These are phyloP conservation scores for Mamestra brassicae DNA, from an alignment of 2,888 invertebrate genomes.

Conservation along the genomic window DNA sequence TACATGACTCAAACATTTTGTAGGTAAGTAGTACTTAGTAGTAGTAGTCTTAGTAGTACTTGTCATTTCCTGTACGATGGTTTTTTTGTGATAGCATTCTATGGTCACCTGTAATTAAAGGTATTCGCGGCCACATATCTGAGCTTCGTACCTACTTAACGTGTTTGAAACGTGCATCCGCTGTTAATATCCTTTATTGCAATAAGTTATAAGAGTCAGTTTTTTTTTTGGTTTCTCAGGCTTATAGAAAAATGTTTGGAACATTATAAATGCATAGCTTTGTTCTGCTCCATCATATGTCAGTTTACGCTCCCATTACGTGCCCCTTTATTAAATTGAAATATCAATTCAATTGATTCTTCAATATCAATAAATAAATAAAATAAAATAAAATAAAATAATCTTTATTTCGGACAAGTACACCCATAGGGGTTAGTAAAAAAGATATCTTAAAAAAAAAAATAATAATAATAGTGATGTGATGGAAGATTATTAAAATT, in stretches of 20 bases:
- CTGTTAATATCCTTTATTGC: constrained; percentile 36
- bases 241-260: background rate
- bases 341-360: background rate
- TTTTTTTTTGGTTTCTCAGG: constrained; percentile 18
- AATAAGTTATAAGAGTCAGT: constrained; percentile 15
- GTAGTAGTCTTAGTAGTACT: too few species aligned
- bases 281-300: too few species aligned
- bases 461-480: too few species aligned
- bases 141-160: constrained; percentile 24
- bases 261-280: constrained; percentile 7
- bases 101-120: constrained; percentile 42
- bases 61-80: constrained; percentile 38
- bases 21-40: too few species aligned
- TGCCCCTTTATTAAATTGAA: background rate
- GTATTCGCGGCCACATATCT: constrained; percentile 45
- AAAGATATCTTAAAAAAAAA: too few species aligned
- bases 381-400: too few species aligned
- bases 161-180: constrained; percentile 52
- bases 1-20: constrained; percentile 38
- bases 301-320: background rate
- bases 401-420: too few species aligned
- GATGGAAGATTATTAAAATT: background rate
- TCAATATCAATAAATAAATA: too few species aligned
- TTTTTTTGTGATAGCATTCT: constrained; percentile 50
- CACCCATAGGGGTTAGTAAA: too few species aligned